Conservation (phyloP, 92 coral and sea anemone genomes). For the Paragorgia papillata region DNA sequence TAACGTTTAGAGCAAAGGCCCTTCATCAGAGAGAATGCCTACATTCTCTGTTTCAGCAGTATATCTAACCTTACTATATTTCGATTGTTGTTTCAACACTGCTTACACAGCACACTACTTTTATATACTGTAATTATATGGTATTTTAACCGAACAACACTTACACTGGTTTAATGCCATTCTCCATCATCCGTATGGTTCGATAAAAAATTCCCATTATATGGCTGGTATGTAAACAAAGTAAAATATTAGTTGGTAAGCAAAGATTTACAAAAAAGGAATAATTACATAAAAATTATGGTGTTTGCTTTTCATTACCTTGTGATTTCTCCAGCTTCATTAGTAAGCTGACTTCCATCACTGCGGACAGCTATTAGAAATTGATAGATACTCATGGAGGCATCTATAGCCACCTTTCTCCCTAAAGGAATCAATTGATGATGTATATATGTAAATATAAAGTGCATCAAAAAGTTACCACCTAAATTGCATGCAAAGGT, state of each 20-base stretch:
- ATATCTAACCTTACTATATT: too few species aligned
- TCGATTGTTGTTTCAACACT: too few species aligned
- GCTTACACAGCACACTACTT: too few species aligned
- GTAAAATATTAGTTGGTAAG: neutral
- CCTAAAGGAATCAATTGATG: conserved; percentile 75
- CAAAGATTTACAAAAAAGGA: neutral
- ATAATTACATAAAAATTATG: conserved; percentile 6
- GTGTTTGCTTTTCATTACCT: conserved; percentile 59
- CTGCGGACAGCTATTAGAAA: conserved; percentile 97
- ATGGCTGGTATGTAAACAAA: conserved; percentile 65
- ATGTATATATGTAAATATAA: too few species aligned
- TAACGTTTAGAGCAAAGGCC: too few species aligned
- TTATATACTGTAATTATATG: too few species aligned
- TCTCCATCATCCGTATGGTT: conserved; percentile 96
- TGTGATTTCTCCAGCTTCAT: conserved; percentile 95
- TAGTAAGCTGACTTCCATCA: conserved; percentile 98
- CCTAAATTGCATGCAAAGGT: too few species aligned
- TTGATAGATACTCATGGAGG: conserved; percentile 99
- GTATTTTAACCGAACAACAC: conserved; percentile 44
- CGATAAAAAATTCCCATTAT: conserved; percentile 96
- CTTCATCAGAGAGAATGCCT: too few species aligned
- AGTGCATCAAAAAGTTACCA: too few species aligned
- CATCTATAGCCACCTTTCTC: conserved; percentile 98
- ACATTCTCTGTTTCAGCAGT: too few species aligned
- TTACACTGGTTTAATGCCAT: conserved; percentile 99